phyloP scores from a whole-genome alignment of 1,140 invertebrate genomes.

The Tetragonula clypearis region DNA sequence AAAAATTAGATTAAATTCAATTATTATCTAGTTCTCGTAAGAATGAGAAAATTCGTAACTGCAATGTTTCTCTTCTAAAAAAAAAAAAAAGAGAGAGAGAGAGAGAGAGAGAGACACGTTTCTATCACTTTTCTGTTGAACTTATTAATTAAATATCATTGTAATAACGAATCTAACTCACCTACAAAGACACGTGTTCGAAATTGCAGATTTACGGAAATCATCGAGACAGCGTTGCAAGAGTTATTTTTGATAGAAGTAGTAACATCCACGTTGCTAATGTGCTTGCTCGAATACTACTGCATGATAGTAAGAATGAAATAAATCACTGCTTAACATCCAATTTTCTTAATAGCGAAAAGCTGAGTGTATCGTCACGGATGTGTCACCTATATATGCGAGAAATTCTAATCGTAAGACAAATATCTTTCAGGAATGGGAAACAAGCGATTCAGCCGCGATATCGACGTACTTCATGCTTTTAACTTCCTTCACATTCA shows the following conservation, averaged over 20 bases:
- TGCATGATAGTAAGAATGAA: constrained; percentile 45
- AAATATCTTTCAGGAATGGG: constrained; percentile 65
- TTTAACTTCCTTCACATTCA: constrained; percentile 65
- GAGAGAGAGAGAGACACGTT: not conserved
- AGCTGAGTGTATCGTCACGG: not conserved
- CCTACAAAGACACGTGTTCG: too few species aligned
- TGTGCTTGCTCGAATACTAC: constrained; percentile 61
- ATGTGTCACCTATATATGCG: too few species aligned
- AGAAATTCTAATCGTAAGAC: not conserved
- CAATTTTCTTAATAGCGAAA: not conserved
- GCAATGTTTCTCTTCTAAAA: not conserved
- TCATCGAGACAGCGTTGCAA: constrained; percentile 30
- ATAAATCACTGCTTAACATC: not conserved
- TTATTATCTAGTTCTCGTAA: too few species aligned
- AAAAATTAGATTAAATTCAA: not conserved
- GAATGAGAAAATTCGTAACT: too few species aligned
- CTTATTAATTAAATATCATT: not conserved
- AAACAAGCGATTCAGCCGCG: constrained; percentile 45
- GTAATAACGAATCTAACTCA: not conserved
- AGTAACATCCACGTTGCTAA: constrained; percentile 34
- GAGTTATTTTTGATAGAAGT: constrained; percentile 57
- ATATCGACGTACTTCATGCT: constrained; percentile 63
- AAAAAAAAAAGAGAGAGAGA: too few species aligned
- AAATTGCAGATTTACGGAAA: constrained; percentile 49
- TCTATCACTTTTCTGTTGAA: not conserved